Evolutionary conservation across 1,140 invertebrate species (phyloP).

Genomic region (Drosophila sturtevanti): DNA sequence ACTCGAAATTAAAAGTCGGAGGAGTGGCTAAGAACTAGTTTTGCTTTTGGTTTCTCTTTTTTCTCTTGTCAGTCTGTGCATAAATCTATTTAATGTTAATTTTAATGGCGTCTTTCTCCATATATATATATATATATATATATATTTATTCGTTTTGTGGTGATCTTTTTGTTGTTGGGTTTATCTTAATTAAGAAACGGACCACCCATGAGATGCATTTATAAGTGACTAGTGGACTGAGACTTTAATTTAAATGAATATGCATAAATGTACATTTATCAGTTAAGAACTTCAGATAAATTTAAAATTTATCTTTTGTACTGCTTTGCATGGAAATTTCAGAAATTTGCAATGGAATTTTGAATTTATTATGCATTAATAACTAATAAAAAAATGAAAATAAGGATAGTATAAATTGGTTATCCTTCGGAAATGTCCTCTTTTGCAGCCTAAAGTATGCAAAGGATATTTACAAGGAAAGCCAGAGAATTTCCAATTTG

Average conservation of each 20-base stretch:
- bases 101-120: constrained; percentile 66
- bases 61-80: constrained; percentile 36
- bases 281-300: too few species aligned
- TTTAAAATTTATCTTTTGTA: too few species aligned
- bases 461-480: not conserved
- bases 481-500: too few species aligned
- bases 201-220: constrained; percentile 30
- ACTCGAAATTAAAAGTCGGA: constrained; percentile 28
- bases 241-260: not conserved
- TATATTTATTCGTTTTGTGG: constrained; percentile 28
- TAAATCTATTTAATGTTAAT: constrained; percentile 72
- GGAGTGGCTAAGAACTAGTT: constrained; percentile 72
- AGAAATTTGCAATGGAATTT: too few species aligned
- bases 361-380: too few species aligned
- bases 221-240: not conserved
- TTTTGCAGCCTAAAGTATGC: not conserved
- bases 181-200: constrained; percentile 18
- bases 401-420: too few species aligned
- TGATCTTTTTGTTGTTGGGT: not conserved
- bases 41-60: constrained; percentile 33
- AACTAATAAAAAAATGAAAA: too few species aligned
- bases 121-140: constrained; percentile 36
- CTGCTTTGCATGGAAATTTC: too few species aligned
- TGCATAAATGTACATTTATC: not conserved
- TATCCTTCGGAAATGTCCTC: not conserved